Evolutionary conservation across 2,888 invertebrate genomes (phyloP), one percentile per base, ranked within the genome.

Genomic region (Cryptocheilus praepositus): DNA sequence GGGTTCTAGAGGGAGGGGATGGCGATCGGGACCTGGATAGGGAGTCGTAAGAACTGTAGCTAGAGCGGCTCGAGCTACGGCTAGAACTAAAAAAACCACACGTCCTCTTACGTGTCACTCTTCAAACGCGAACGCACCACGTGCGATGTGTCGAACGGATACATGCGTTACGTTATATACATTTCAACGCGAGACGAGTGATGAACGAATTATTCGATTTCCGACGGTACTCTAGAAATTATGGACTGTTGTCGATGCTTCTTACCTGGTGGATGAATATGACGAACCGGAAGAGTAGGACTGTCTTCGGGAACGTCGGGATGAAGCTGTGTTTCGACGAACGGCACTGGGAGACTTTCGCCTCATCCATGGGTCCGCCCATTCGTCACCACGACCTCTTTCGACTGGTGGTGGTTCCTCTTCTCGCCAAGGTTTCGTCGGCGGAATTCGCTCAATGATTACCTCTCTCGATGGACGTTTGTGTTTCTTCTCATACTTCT

Each of bases 291-390:
- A 93, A 71, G 94, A 94, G 81, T 94, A 94, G 19, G 94, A 94
- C 72, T 92, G 92, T 86, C 90, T 85, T 78, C 90, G 83, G 25
- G 89, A 87, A 81, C 90, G 83, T 81, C 86, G 83, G 0, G 88
- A 80, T 3, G 88, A 81, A 2, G 80, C 74, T 7, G 83, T 78
- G 53, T 85, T 87, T 8, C 85, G 73, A 19, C 86, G 83, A 4
- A 86, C 80, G 0, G 86, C 79, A 3, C 82, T 86, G 0, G 93
- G 93, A 3, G 93, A 93, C 80, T 93, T 94, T 2, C 92, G 92
- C 43, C 94, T 89, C 94, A 96, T 96, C 98, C 98, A 98, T 0
- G 98, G 98, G 90, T 98, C 98, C 52, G 95, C 95, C 97, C 98
- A 98, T 83, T 97, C 97, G 86, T 98, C 97, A 0, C 93, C 94